phyloP scores from a whole-genome alignment of 2,113 vertebrate genomes.

The Falcunculus frontatus region DNA sequence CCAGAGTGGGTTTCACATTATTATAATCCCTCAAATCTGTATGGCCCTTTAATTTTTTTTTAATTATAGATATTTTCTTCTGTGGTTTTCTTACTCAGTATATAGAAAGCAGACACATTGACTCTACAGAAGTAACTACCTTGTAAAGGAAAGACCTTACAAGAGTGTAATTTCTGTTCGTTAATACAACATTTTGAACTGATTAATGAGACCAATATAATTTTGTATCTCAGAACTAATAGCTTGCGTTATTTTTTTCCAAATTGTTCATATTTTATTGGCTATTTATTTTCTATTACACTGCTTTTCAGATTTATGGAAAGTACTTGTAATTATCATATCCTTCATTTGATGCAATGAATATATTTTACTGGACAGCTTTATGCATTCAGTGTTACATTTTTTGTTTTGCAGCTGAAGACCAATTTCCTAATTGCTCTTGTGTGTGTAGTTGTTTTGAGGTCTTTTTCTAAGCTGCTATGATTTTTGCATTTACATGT shows the following conservation, averaged over 20 bases:
- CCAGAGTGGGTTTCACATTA: neutral
- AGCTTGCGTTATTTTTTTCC: conserved; percentile 2
- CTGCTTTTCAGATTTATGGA: conserved; percentile 25
- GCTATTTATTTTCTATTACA: conserved; percentile 30
- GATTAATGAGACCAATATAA: conserved; percentile 45
- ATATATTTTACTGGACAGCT: conserved; percentile 11
- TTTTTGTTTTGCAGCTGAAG: neutral
- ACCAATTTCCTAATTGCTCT: neutral
- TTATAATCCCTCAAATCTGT: neutral
- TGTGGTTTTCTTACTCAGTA: neutral
- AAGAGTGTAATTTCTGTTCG: neutral
- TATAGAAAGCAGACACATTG: neutral
- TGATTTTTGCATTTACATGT: neutral
- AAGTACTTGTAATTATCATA: conserved; percentile 6
- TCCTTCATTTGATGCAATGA: neutral
- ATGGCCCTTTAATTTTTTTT: neutral
- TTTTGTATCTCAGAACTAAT: conserved; percentile 46
- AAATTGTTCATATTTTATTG: conserved; percentile 36
- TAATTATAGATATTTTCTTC: neutral
- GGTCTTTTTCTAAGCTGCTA: neutral
- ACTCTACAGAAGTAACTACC: neutral
- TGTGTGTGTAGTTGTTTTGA: neutral
- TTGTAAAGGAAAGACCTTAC: neutral
- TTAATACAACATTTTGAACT: conserved; percentile 4
- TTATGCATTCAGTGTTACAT: neutral